Conservation (phyloP, 2,797 vertebrate genomes). For the Mastacembelus armatus region DNA sequence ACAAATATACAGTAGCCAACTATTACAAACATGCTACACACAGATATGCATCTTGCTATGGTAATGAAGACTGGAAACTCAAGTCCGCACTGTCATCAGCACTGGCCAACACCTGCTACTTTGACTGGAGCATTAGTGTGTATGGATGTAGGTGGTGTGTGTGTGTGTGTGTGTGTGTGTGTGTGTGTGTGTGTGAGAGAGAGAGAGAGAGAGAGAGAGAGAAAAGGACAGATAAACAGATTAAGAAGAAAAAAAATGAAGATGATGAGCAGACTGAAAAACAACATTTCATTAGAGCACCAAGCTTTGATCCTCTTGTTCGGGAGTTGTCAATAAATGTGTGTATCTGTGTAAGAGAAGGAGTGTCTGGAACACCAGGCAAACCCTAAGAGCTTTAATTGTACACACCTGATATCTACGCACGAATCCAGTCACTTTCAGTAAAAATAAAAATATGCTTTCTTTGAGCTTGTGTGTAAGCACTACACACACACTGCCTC, state of each 20-base stretch:
- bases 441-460: not conserved
- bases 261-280: constrained; percentile 34
- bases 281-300: constrained; percentile 37
- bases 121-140: not conserved
- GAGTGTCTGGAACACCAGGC: not conserved
- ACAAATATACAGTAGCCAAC: not conserved
- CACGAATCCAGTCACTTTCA: constrained; percentile 42
- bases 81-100: not conserved
- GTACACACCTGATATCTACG: not conserved
- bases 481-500: not conserved
- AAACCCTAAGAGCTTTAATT: constrained; percentile 24
- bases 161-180: not conserved
- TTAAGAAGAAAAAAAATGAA: constrained; percentile 10
- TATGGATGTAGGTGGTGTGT: not conserved
- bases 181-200: constrained; percentile 1
- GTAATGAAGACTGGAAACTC: no score
- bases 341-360: constrained; percentile 1
- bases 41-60: no score
- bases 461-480: no score
- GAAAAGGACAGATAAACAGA: constrained; percentile 2
- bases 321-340: constrained; percentile 16
- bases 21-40: not conserved
- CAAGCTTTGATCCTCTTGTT: constrained; percentile 25
- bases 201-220: no score
- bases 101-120: not conserved